Conservation (phyloP, 2,113 vertebrate genomes). For the Catharus minimus region DNA sequence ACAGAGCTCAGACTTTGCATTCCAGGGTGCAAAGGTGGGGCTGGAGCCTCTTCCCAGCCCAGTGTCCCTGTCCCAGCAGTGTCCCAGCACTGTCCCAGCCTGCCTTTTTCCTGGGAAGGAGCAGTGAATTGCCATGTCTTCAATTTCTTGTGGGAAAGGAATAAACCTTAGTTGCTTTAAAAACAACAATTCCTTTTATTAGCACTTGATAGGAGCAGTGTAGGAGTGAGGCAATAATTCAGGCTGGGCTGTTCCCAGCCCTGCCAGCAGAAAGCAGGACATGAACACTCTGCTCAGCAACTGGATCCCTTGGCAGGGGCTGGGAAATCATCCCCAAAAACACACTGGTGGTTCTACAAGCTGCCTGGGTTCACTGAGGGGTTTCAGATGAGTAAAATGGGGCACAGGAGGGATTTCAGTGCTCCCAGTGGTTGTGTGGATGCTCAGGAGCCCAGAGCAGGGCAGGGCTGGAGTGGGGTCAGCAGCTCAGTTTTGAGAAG, state of each 20-base stretch:
- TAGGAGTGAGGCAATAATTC: not conserved
- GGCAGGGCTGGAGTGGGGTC: not conserved
- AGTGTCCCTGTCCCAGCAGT: rapidly evolving
- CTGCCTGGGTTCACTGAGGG: not conserved
- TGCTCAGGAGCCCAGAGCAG: rapidly evolving
- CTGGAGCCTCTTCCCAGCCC: not conserved
- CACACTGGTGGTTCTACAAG: not conserved
- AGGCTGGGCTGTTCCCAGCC: not conserved
- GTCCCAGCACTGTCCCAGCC: rapidly evolving
- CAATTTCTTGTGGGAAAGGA: not conserved
- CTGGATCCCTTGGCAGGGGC: not conserved
- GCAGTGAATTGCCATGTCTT: not conserved
- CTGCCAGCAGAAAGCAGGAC: not conserved
- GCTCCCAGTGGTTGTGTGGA: rapidly evolving
- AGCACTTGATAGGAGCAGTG: not conserved
- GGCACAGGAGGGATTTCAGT: not conserved
- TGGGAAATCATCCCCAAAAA: not conserved
- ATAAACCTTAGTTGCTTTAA: not conserved
- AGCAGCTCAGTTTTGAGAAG: not conserved
- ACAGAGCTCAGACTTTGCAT: rapidly evolving
- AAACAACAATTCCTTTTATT: rapidly evolving
- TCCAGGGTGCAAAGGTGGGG: not conserved
- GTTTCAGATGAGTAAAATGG: not conserved
- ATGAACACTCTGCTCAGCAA: rapidly evolving
- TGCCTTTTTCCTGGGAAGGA: not conserved